These are phyloP conservation scores for Corythoichthys intestinalis DNA, from an alignment of 2,113 vertebrate genomes.

Conservation along the genomic window DNA sequence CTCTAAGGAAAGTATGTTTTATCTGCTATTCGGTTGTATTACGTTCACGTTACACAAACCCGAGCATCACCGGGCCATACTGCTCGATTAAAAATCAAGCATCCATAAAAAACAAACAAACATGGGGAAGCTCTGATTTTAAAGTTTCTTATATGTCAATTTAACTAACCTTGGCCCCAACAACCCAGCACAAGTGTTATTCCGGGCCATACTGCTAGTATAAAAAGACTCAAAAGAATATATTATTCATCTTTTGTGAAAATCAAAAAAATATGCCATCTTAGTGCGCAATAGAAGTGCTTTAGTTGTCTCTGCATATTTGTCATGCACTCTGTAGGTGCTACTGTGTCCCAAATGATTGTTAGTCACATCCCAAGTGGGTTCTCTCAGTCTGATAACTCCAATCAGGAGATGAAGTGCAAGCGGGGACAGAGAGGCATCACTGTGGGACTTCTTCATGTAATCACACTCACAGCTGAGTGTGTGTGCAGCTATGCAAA, in stretches of 20 bases:
- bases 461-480: slow-evolving; percentile 50
- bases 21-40: too few species aligned
- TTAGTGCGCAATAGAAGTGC: background rate
- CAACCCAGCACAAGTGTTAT: too few species aligned
- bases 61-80: too few species aligned
- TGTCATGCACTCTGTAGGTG: background rate
- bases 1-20: too few species aligned
- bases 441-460: slow-evolving; percentile 22
- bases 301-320: too few species aligned
- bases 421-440: slow-evolving; percentile 15
- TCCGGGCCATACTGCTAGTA: background rate
- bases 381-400: slow-evolving; percentile 8
- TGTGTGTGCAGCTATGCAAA: slow-evolving; percentile 50
- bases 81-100: too few species aligned
- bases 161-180: too few species aligned
- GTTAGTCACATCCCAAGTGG: background rate
- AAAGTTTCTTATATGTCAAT: too few species aligned
- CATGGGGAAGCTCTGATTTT: too few species aligned
- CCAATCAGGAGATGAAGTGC: slow-evolving; percentile 16
- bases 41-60: too few species aligned
- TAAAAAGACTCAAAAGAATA: background rate
- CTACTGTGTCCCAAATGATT: background rate
- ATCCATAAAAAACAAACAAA: too few species aligned
- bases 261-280: background rate
- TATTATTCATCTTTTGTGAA: background rate